phyloP scores from a whole-genome alignment of 2,797 vertebrate genomes.

The Xenopus petersii region DNA sequence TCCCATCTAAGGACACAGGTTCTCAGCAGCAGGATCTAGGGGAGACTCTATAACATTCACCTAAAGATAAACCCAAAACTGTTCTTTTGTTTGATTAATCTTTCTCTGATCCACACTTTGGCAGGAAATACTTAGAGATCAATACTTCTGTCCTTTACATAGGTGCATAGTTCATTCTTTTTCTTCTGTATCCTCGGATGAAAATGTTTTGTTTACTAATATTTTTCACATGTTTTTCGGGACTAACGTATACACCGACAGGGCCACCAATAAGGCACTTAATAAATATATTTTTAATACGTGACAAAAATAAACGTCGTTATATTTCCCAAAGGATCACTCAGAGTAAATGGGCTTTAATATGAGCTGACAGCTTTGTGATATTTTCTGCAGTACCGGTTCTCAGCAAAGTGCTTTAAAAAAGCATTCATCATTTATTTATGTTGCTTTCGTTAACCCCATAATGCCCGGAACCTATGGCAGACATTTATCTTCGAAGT shows the following conservation, averaged over 20 bases:
- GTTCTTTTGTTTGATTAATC: background rate
- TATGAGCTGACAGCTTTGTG: conserved; percentile 72
- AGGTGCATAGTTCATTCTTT: background rate
- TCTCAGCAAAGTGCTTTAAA: conserved; percentile 78
- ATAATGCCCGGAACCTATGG: conserved; percentile 51
- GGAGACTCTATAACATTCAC: too few species aligned
- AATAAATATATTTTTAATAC: conserved; percentile 61
- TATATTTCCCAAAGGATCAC: conserved; percentile 63
- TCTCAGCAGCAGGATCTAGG: background rate
- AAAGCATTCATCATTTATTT: conserved; percentile 77
- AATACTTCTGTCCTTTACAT: background rate
- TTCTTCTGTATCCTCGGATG: too few species aligned
- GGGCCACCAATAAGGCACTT: conserved; percentile 43
- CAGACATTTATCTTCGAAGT: conserved; percentile 43
- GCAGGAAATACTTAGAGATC: background rate
- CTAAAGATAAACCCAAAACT: background rate
- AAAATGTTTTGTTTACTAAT: too few species aligned
- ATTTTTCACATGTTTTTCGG: too few species aligned
- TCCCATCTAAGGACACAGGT: background rate
- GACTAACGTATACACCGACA: conserved; percentile 1
- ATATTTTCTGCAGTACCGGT: conserved; percentile 71
- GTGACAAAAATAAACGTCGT: conserved; percentile 61
- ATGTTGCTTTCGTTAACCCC: conserved; percentile 71
- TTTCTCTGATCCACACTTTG: background rate
- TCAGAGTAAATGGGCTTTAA: conserved; percentile 61